phyloP scores from a whole-genome alignment of 2,888 invertebrate species.

The Drosophila lutescens region DNA sequence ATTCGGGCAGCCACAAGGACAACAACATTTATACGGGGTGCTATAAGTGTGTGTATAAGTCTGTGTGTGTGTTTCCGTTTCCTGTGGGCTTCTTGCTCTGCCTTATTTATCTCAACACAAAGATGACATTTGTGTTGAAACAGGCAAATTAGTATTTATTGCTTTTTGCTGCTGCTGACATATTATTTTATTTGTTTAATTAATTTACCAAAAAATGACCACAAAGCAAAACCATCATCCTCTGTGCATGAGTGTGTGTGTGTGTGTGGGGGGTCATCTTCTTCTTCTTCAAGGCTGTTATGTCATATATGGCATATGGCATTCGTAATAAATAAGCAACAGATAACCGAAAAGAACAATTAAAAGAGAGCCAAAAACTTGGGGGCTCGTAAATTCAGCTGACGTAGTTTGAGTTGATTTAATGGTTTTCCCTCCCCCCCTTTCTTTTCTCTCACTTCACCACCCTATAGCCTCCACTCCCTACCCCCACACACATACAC shows the following conservation, averaged over 20 bases:
- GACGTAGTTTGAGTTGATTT: conserved; percentile 73
- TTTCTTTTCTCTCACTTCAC: neutral
- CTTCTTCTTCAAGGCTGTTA: conserved; percentile 22
- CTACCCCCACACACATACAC: conserved; percentile 5
- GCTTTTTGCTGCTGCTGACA: conserved; percentile 73
- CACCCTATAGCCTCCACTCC: conserved; percentile 6
- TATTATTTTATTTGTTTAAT: conserved; percentile 80
- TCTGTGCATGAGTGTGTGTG: neutral
- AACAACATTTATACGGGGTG: conserved; percentile 14
- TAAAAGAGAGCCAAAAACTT: conserved; percentile 30
- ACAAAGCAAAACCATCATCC: conserved; percentile 55
- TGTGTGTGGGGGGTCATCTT: neutral
- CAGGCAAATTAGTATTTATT: conserved; percentile 78
- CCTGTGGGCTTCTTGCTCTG: conserved; percentile 20
- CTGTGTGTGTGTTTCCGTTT: conserved; percentile 4
- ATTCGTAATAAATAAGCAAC: conserved; percentile 74
- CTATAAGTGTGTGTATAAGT: neutral
- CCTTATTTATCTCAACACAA: conserved; percentile 63
- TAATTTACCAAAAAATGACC: conserved; percentile 69
- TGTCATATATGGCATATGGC: conserved; percentile 73
- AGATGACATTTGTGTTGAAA: conserved; percentile 79
- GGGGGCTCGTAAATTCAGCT: conserved; percentile 61
- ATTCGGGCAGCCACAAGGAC: conserved; percentile 22
- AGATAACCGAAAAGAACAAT: conserved; percentile 66
- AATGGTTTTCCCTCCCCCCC: conserved; percentile 45